Evolutionary conservation across 2,797 vertebrate genomes (phyloP), one percentile per base, ranked within the genome.

Genomic region (Periparus ater): DNA sequence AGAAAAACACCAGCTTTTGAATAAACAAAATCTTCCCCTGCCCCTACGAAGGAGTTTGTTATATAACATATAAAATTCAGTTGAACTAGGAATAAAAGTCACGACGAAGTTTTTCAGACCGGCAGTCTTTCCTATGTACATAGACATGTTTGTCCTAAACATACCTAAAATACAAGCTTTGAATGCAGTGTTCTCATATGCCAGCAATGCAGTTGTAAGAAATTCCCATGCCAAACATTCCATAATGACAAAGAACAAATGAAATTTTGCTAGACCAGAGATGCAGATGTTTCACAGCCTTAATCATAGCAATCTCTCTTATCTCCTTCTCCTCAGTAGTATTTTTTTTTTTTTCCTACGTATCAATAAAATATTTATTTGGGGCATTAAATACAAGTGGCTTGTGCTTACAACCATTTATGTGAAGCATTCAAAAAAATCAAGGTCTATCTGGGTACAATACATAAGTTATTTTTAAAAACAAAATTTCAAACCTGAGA

Each of bases 401-500:
- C 15, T 60, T 63, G 6, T 40, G 32, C 11, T 13, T 70, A 34
- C 11, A 88, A 91, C 17, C 30, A 50, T 17, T 1, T 23, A 12
- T 2, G 7, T 11, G 6, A 91, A 83, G 11, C 18, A 25, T 20
- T 53, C 5, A 36, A 36, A 50, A 53, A 61, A 82, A n/a, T 45
- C 7, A 70, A 62, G 16, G 29, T 42, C 18, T 89, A 14, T 27
- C 30, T 75, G 19, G 13, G 16, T 68, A 87, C 5, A 83, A 87
- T 79, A 55, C 0, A 0, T 2, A 75, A 53, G 5, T 54, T 68
- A 3, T 53, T 57, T 93, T 9, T 50, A 40, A 95, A 90, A 60
- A 71, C 1, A 70, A 71, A 80, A 10, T 63, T 89, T 60, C 95
- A 91, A 75, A 99, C 99, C 98, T 99, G 99, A 95, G 99, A 99